Base-by-base conservation (phyloP, 2,113 vertebrate genomes). In the Sturnus vulgaris region DNA sequence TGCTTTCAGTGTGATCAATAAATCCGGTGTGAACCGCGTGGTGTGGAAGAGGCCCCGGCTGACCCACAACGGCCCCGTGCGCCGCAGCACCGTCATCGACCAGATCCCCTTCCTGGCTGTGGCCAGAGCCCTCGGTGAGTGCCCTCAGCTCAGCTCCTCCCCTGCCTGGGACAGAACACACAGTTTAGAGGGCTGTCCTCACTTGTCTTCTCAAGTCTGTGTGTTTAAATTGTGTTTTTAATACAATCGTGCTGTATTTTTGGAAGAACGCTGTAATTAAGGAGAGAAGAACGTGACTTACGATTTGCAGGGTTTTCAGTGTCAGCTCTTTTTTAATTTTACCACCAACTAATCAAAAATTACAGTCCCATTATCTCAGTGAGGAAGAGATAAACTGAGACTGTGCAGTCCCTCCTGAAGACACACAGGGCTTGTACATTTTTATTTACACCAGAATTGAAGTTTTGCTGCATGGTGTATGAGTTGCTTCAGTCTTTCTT, bases 31-130 rank as follows among this genome's bases (percentile, higher is more conserved):
- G 94, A 99, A 99, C 92, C 98, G 99, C 8, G 99, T 99, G 1
- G 99, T 99, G 59, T 99, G 99, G 99, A 99, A 99, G 97, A 98
- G 99, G 57, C 99, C 99, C 9, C 98, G 99, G 8, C 98, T 99
- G 63, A 98, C 97, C 57, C 99, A 99, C 97, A 99, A 98, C 1
- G 99, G 99, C 31, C 99, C 99, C 2, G 99, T 99, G 88, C 98
- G 99, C 75, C 98, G 99, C 70, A 99, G 99, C 96, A 99, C 99
- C 0, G 97, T 99, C 85, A 99, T 99, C 7, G 99, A 99, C 96
- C 99, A 99, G 97, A 99, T 99, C 64, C 99, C 99, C 0, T 99
- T 99, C 95, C 97, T 99, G 93, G 99, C 99, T 3, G 99, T 99
- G 65, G 99, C 99, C 57, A 98, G 99, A 73, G 99, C 99, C 4